Conservation (phyloP, 2,113 vertebrate species). For the Spea bombifrons region DNA sequence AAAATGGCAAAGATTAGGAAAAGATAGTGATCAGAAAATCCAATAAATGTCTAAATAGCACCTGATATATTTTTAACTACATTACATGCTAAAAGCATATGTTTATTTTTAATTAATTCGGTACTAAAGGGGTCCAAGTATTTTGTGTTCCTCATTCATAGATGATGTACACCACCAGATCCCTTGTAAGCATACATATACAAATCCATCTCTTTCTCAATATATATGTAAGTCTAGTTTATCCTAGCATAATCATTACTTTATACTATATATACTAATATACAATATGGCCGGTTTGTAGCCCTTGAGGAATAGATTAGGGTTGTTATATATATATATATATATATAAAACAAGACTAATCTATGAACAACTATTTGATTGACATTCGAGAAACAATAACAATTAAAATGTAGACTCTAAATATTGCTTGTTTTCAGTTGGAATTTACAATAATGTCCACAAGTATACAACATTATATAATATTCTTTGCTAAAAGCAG, state of each 20-base stretch:
- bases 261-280: no score
- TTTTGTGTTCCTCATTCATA: no score
- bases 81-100: neutral
- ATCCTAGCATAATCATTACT: no score
- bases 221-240: neutral
- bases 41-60: slow-evolving; percentile 21
- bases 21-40: slow-evolving; percentile 25
- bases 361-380: slow-evolving; percentile 4
- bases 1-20: slow-evolving; percentile 31
- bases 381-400: neutral
- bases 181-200: no score
- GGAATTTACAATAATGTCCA: neutral
- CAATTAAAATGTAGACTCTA: neutral
- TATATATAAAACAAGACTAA: no score
- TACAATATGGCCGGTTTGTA: no score
- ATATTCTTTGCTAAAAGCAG: slow-evolving; percentile 10
- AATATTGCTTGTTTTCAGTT: slow-evolving; percentile 6
- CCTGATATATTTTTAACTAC: neutral
- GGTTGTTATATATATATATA: neutral
- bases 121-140: no score
- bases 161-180: no score
- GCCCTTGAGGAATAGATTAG: no score
- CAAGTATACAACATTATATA: slow-evolving; percentile 12
- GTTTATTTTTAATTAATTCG: no score
- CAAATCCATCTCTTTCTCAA: no score